phyloP scores from a whole-genome alignment of 2,888 invertebrate genomes.

The Yponomeuta cagnagella region DNA sequence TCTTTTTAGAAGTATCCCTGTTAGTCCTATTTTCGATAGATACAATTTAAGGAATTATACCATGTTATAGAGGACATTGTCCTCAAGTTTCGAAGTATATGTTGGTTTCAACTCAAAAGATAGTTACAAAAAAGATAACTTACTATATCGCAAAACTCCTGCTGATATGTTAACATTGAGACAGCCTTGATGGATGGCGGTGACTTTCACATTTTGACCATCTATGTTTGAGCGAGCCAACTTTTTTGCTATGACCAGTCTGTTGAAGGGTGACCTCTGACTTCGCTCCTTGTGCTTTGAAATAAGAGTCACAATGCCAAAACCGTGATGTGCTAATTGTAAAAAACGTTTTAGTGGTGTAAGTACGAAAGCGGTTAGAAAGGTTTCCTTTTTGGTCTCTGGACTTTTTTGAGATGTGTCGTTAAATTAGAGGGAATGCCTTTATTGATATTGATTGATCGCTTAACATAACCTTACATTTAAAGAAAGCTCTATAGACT shows the following conservation, averaged over 20 bases:
- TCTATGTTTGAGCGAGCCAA: slow-evolving; percentile 36
- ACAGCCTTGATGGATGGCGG: slow-evolving; percentile 56
- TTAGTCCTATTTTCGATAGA: too few relatives aligned
- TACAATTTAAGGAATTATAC: too few relatives aligned
- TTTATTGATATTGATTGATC: not conserved
- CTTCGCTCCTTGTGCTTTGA: not conserved
- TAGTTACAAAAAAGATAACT: not conserved
- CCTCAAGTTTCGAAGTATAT: too few relatives aligned
- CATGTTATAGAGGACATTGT: too few relatives aligned
- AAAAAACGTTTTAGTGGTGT: not conserved
- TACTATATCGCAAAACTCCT: not conserved
- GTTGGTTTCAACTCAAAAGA: too few relatives aligned
- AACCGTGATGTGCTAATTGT: not conserved
- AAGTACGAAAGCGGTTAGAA: slow-evolving; percentile 2
- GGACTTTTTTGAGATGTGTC: not conserved
- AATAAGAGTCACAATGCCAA: not conserved
- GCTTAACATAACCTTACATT: not conserved
- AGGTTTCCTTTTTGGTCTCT: not conserved
- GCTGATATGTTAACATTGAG: slow-evolving; percentile 6
- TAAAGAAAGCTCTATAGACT: not conserved
- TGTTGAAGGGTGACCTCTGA: not conserved
- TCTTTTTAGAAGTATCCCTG: too few relatives aligned
- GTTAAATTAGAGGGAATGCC: not conserved
- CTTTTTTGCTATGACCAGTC: slow-evolving; percentile 42
- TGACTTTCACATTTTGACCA: slow-evolving; percentile 47